Percentiles rank a stretch among this genome's conserved stretches.
Conservation (phyloP, 2,113 vertebrate species). For the Phylloscopus trochilus region DNA sequence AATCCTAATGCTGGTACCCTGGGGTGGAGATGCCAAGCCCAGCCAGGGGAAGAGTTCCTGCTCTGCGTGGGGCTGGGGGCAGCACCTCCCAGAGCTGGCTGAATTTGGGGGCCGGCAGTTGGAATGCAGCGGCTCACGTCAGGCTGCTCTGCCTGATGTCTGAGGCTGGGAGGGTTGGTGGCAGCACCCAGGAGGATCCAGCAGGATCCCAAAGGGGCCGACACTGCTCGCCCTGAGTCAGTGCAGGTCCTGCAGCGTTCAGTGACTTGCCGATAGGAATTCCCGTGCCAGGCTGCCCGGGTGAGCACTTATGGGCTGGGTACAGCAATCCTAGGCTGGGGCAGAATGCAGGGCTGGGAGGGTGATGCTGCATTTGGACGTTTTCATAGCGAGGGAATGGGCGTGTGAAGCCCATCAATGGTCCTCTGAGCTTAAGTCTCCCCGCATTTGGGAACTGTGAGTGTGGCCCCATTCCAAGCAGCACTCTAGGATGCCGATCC, state of each 20-base stretch:
- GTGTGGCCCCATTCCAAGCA: conserved; percentile 42
- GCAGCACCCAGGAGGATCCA: neutral
- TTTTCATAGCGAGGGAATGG: neutral
- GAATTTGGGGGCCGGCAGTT: neutral
- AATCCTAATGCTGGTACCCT: neutral
- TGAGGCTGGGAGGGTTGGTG: neutral
- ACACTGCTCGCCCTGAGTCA: neutral
- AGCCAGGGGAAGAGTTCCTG: neutral
- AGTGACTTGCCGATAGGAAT: neutral
- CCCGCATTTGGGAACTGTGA: conserved; percentile 38
- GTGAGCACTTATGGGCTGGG: neutral
- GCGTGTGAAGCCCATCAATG: neutral
- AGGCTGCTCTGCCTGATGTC: neutral
- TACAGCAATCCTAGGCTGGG: neutral
- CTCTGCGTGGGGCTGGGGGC: neutral
- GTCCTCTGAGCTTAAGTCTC: conserved; percentile 23
- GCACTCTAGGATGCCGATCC: conserved; percentile 53
- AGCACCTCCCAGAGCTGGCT: neutral
- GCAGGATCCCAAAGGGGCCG: neutral
- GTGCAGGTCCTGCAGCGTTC: neutral
- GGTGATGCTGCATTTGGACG: neutral
- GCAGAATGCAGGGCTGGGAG: neutral
- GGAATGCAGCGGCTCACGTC: neutral
- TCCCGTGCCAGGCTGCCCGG: neutral
- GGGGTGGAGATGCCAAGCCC: neutral